Percentiles rank a stretch among this genome's conserved stretches.
phyloP scores from a whole-genome alignment of 2,797 vertebrate genomes.

The Enteromius viviparus region DNA sequence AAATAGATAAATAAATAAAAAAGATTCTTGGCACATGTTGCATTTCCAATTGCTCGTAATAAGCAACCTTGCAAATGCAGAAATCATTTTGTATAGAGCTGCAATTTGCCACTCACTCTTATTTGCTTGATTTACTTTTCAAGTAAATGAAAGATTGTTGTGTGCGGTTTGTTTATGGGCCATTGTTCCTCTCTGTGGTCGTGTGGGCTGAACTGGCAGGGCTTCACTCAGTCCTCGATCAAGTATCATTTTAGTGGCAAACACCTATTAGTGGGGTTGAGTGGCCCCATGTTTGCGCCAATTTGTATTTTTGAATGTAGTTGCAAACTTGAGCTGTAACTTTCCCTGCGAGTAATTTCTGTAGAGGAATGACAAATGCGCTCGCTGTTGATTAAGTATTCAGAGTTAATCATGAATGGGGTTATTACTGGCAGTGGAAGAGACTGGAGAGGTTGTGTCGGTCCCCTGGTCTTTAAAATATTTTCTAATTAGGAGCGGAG shows the following conservation, averaged over 20 bases:
- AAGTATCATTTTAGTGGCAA: neutral
- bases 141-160: neutral
- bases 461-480: conserved; percentile 59
- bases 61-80: neutral
- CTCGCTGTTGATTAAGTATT: conserved; percentile 44
- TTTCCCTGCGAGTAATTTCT: conserved; percentile 25
- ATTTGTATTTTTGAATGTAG: conserved; percentile 15
- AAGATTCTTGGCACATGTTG: neutral
- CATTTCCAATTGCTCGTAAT: neutral
- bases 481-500: conserved; percentile 63
- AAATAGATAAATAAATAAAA: neutral
- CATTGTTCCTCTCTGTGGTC: conserved; percentile 4
- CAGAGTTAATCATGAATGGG: conserved; percentile 45
- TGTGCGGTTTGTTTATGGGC: neutral
- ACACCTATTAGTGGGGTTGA: neutral
- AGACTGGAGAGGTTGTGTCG: conserved; percentile 36
- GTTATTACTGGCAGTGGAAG: conserved; percentile 52
- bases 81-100: neutral
- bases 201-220: neutral
- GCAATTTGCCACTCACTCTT: neutral
- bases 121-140: neutral
- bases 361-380: conserved; percentile 14
- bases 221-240: neutral
- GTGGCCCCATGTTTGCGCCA: neutral
- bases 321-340: neutral